These are phyloP conservation scores for Sarotherodon lohbergeri DNA, from an alignment of 2,113 vertebrate species.

Conservation along the genomic window DNA sequence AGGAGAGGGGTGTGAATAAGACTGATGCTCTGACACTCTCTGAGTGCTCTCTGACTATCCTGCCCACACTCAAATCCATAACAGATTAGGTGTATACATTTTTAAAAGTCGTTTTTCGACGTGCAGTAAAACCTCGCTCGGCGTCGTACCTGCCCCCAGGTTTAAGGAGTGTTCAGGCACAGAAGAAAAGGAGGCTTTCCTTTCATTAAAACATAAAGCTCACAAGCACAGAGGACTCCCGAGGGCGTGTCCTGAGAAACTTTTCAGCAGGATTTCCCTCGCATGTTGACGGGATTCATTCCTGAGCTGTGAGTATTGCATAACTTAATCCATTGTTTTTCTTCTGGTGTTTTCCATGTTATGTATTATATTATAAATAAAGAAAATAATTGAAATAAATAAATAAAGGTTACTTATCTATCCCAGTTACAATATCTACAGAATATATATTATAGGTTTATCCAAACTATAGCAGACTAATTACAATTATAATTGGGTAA, in stretches of 20 bases:
- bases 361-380: not conserved
- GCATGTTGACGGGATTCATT: slow-evolving; percentile 42
- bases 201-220: not conserved
- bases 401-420: not conserved
- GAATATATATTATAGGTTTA: not conserved
- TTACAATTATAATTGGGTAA: not conserved
- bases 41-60: not conserved
- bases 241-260: slow-evolving; percentile 69
- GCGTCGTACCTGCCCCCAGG: not conserved
- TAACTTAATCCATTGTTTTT: not conserved
- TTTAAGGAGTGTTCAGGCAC: not conserved
- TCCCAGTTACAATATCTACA: not conserved
- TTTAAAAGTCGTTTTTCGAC: not conserved
- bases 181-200: slow-evolving; percentile 12
- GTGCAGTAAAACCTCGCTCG: not conserved
- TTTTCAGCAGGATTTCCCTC: slow-evolving; percentile 54
- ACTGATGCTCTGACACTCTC: not conserved
- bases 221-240: slow-evolving; percentile 28
- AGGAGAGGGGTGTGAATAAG: not conserved
- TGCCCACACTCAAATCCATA: not conserved
- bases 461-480: not conserved
- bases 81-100: not conserved
- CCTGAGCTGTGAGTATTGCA: not conserved
- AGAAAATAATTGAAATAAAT: not conserved
- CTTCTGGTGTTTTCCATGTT: not conserved